Conservation (phyloP, 2,888 invertebrate species). For the Eugnorisma glareosa region DNA sequence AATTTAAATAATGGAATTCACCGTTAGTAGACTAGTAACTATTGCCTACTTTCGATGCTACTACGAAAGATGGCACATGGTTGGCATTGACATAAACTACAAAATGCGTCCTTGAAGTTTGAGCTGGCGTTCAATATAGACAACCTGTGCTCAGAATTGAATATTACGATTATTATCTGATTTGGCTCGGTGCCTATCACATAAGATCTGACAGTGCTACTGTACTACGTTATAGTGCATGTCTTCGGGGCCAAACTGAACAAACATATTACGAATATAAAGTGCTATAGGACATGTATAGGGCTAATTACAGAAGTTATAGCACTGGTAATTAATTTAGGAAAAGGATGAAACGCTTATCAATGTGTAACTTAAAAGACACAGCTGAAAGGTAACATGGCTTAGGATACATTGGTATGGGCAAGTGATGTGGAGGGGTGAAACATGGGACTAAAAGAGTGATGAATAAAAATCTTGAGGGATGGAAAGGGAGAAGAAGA, state of each 20-base stretch:
- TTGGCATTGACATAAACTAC: background rate
- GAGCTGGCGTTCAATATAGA: slow-evolving; percentile 5
- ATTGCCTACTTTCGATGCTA: too few species aligned
- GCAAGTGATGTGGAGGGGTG: background rate
- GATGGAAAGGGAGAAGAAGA: background rate
- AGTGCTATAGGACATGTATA: background rate
- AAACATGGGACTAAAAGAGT: background rate
- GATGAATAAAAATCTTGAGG: background rate
- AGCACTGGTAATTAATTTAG: background rate
- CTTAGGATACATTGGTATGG: too few species aligned
- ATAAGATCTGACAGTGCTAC: slow-evolving; percentile 15
- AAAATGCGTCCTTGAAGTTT: slow-evolving; percentile 10
- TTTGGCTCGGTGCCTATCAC: slow-evolving; percentile 43
- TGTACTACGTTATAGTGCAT: slow-evolving; percentile 9
- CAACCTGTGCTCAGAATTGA: slow-evolving; percentile 33
- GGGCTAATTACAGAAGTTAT: background rate
- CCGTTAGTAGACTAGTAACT: background rate
- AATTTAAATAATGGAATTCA: background rate
- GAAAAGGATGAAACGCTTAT: background rate
- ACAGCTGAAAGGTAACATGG: background rate
- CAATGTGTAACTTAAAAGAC: background rate
- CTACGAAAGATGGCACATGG: background rate
- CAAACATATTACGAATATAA: background rate
- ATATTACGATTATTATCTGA: slow-evolving; percentile 43
- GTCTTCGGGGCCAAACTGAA: background rate